Base-by-base conservation (phyloP, 2,888 invertebrate genomes). In the Lumbricus terrestris region DNA sequence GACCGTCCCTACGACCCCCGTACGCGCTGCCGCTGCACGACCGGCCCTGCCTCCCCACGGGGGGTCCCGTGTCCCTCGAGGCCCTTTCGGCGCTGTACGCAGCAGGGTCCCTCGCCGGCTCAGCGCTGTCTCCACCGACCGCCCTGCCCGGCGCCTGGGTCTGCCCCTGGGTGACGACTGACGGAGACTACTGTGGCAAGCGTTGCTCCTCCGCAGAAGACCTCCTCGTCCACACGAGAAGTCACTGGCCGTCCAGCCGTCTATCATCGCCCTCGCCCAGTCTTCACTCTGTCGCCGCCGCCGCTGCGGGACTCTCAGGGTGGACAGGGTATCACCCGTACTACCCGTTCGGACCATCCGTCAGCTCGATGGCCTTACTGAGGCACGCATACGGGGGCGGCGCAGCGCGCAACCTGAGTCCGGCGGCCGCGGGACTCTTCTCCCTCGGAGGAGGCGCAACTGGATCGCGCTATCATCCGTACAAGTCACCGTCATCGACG, bases 211-310 rank as follows among this genome's bases (percentile, higher is more conserved):
- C 85, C 2, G 85, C 85, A 0, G 85, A 85, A 85, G 85, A 85
- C 13, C 85, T 85, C 85, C n/a, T 85, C 35, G 85, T 85, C n/a
- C 85, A 85, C 85, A 35, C 85, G 33, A 85, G 85, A 37, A 23
- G 35, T 37, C 85, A 85, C n/a, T 85, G 85, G 85, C 85, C 85
- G 85, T 85, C 85, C 85, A 37, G 85, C 37, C 85, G 85, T 6
- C 34, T 85, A 2, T 34, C 85, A 2, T 34, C 85, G 4, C 34
- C 85, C 20, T 37, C 85, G 6, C 34, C 85, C n/a, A 15, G 85
- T 85, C 85, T 35, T 23, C 34, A 34, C 37, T 34, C 85, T 20
- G 33, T 35, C 34, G 34, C 82, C 5, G 82, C 85, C 5, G 33
- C 20, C 34, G 34, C 82, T 0, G 82, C 83, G 8, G 85, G 85